Evolutionary conservation across 2,113 vertebrate genomes (phyloP).

Genomic region (Pandion haliaetus): DNA sequence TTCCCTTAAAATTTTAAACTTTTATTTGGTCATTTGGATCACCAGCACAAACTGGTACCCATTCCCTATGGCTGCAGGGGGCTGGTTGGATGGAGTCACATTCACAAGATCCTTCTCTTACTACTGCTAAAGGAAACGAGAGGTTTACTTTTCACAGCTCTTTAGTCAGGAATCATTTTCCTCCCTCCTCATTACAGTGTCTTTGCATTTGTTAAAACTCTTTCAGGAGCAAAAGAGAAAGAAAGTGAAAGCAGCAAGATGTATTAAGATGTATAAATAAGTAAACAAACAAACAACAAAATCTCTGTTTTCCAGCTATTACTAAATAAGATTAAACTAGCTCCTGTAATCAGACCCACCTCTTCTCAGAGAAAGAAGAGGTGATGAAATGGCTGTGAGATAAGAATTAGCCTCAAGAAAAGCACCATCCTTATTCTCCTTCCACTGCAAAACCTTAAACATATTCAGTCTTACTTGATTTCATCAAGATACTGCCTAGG

Average conservation of each 20-base stretch:
- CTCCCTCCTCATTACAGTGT: not conserved
- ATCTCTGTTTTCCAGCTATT: not conserved
- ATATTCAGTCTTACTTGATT: not conserved
- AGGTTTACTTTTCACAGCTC: not conserved
- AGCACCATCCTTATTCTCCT: not conserved
- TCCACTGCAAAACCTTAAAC: not conserved
- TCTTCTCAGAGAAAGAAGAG: not conserved
- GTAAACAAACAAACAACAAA: not conserved
- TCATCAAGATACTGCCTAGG: not conserved
- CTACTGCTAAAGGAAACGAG: not conserved
- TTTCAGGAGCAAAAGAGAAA: not conserved
- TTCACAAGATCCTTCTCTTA: not conserved
- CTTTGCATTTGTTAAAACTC: not conserved
- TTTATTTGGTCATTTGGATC: not conserved
- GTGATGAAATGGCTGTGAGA: not conserved
- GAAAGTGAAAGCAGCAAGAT: not conserved
- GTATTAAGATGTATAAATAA: not conserved
- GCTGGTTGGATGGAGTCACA: accelerated
- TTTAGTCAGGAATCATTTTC: not conserved
- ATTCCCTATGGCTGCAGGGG: not conserved
- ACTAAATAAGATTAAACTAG: not conserved
- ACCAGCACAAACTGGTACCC: not conserved
- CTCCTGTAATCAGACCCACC: not conserved
- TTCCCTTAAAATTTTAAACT: not conserved
- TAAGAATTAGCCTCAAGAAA: not conserved